phyloP scores from a whole-genome alignment of 2,113 vertebrate genomes.

The Elephantulus edwardii region DNA sequence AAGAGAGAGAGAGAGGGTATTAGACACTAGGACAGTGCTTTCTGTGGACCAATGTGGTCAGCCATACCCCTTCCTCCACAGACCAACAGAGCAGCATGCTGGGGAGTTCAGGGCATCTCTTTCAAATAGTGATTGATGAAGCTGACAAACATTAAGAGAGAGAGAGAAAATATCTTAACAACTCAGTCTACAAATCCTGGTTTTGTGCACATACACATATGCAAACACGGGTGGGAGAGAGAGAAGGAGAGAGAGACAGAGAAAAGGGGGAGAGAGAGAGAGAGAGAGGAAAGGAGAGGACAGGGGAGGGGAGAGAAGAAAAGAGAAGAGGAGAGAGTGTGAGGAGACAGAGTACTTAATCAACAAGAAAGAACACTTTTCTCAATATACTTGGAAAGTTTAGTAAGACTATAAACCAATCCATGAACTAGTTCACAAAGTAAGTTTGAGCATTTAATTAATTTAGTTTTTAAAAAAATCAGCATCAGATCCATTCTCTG shows the following conservation, averaged over 20 bases:
- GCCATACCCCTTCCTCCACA: not conserved
- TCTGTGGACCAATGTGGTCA: not conserved
- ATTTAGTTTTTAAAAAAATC: not conserved
- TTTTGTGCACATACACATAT: not conserved
- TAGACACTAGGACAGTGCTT: not conserved
- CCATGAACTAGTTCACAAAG: not conserved
- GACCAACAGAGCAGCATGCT: not conserved
- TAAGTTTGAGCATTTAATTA: too few relatives aligned
- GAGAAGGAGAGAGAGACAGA: too few relatives aligned
- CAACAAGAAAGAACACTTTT: constrained; percentile 9
- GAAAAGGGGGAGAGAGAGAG: too few relatives aligned
- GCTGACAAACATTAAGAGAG: not conserved
- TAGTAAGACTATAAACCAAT: not conserved
- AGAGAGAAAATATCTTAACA: not conserved
- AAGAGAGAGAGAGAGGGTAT: too few relatives aligned
- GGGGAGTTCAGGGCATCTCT: not conserved
- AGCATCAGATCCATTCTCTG: constrained; percentile 3
- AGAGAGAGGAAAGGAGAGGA: too few relatives aligned
- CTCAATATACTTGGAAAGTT: not conserved
- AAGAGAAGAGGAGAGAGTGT: too few relatives aligned
- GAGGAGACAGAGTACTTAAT: not conserved
- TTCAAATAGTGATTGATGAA: not conserved
- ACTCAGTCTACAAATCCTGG: not conserved
- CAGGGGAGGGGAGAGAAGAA: too few relatives aligned
- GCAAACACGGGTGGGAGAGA: not conserved